A percentile compares a stretch with the other conserved stretches of the same genome.
phyloP scores from a whole-genome alignment of 2,888 invertebrate genomes.

The Trissoscelio sp. region DNA sequence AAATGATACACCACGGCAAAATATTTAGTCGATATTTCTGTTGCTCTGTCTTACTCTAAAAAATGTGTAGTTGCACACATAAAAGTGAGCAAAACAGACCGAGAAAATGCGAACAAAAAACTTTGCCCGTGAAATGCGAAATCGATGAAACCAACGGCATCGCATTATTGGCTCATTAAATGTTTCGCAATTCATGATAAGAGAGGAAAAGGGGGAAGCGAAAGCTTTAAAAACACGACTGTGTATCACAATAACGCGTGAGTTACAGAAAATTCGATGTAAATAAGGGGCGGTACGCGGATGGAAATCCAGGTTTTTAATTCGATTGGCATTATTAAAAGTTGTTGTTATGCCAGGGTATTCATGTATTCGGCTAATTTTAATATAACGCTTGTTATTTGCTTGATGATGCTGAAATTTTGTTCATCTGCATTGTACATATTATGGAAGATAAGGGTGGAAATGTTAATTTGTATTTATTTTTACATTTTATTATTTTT shows the following conservation, averaged over 20 bases:
- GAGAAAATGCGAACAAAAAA: conserved; percentile 22
- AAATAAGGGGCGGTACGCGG: no score
- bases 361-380: no score
- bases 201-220: not conserved
- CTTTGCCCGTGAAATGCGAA: conserved; percentile 22
- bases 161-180: conserved; percentile 33
- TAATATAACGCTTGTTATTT: no score
- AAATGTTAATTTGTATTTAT: no score
- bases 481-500: no score
- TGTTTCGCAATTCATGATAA: not conserved
- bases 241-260: not conserved
- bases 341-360: no score
- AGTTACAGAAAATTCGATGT: not conserved
- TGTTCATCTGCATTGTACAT: no score
- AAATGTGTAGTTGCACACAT: not conserved
- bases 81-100: not conserved
- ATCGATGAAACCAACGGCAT: conserved; percentile 28
- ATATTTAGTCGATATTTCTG: conserved; percentile 2
- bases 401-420: no score
- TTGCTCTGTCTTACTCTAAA: not conserved
- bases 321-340: no score
- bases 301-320: no score
- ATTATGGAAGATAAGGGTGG: no score
- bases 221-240: not conserved
- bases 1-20: conserved; percentile 8